Evolutionary conservation across 2,888 invertebrate genomes (phyloP), one percentile per base, ranked within the genome.

Genomic region (Deilephila porcellus): DNA sequence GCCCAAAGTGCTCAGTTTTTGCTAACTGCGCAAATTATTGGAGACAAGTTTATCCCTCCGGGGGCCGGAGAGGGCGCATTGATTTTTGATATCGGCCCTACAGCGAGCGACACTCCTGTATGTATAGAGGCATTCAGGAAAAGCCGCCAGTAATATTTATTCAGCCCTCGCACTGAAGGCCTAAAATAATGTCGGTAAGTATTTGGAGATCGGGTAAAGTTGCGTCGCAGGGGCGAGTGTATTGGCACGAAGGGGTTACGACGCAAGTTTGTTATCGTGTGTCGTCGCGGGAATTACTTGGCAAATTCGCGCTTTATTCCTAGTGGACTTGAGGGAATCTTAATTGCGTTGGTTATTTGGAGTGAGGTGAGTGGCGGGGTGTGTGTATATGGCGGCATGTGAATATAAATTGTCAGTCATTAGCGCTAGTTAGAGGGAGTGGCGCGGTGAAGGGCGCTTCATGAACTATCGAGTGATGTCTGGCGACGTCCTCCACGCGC

Each of bases 21-120:
- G 67, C 52, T 67, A 67, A 52, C 67, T 25, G 67, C 67, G 67
- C 67, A 67, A 67, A 67, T 67, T 52, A 67, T 52, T 45, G 52
- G 67, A 67, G 62, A 62, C 62, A 62, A 62, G 67, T 52, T 67
- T 45, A 52, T 67, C 45, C 67, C 52, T 8, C 67, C 45, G 25
- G 25, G 67, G 67, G 45, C 67, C 67, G 67, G 56, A 56, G 56
- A 56, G 67, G 67, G 45, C 52, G 52, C 67, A 67, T 67, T 52
- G 67, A 67, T 67, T 67, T 67, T 52, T 67, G 67, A 25, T 52
- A 25, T 45, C 25, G 45, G 45, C 37, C 37, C 37, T 20, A 52
- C 45, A 29, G 17, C 17, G 45, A 25, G 25, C 52, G 4, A 25
- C 45, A 52, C n/a, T 7, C 14, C 45, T 5, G 17, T 25, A 11